Conservation (phyloP, 1,140 invertebrate species). For the Pectinophora gossypiella region DNA sequence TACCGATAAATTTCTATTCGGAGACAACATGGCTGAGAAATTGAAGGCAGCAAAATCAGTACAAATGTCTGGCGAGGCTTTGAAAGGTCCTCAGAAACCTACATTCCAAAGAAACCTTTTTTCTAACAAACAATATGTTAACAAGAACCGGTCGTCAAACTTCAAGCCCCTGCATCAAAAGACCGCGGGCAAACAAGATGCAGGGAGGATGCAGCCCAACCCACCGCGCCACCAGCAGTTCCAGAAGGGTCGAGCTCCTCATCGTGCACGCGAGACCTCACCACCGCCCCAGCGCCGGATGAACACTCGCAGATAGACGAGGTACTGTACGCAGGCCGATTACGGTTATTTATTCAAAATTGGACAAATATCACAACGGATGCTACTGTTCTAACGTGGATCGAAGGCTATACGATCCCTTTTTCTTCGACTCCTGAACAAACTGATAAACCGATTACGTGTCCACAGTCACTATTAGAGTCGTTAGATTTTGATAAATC, state of each 20-base stretch:
- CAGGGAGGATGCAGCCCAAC: neutral
- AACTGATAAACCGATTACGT: neutral
- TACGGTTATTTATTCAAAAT: slow-evolving; percentile 2
- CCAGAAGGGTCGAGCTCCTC: too few relatives aligned
- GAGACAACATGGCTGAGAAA: slow-evolving; percentile 14
- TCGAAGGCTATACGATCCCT: slow-evolving; percentile 14
- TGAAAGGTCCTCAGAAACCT: slow-evolving; percentile 4
- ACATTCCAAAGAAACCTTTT: neutral
- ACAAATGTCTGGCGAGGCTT: slow-evolving; percentile 5
- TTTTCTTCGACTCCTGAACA: slow-evolving; percentile 5
- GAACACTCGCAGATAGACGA: slow-evolving; percentile 2
- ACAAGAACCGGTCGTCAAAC: slow-evolving; percentile 10
- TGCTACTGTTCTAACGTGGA: slow-evolving; percentile 9
- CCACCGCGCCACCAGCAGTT: neutral
- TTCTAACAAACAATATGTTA: neutral
- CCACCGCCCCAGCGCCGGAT: neutral
- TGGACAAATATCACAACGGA: slow-evolving; percentile 15
- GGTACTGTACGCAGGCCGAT: slow-evolving; percentile 17
- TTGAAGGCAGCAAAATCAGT: slow-evolving; percentile 8
- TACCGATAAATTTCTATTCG: slow-evolving; percentile 7
- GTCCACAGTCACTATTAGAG: slow-evolving; percentile 5
- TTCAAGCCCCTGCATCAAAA: slow-evolving; percentile 2
- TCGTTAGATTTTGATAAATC: neutral
- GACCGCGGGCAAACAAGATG: neutral
- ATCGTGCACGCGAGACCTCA: neutral